Evolutionary conservation across 2,888 invertebrate genomes (phyloP).

Genomic region (Acleris literana): DNA sequence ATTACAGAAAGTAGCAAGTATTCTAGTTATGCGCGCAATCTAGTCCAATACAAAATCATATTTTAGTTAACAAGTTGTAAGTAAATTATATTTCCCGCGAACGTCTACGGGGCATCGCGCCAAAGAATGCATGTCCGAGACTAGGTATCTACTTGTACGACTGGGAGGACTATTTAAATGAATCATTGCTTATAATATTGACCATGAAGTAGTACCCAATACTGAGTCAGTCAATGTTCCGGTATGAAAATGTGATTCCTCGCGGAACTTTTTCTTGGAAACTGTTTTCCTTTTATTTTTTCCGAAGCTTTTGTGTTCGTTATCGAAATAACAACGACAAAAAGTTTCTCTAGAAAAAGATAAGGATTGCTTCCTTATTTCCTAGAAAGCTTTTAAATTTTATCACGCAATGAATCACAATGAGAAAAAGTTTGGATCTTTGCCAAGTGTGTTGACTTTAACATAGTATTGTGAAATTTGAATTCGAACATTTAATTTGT

Average conservation of each 20-base stretch:
- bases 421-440: not conserved
- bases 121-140: constrained; percentile 62
- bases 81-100: constrained; percentile 58
- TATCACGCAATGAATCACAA: not conserved
- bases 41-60: too few species aligned
- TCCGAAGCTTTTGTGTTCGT: too few species aligned
- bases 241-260: constrained; percentile 3
- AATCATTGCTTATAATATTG: constrained; percentile 45
- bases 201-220: not conserved
- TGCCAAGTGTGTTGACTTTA: not conserved
- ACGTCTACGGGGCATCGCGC: constrained; percentile 58
- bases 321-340: not conserved
- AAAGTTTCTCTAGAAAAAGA: not conserved
- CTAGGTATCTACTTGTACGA: constrained; percentile 54
- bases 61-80: constrained; percentile 55
- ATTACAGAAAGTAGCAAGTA: too few species aligned
- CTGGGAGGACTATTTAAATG: constrained; percentile 46
- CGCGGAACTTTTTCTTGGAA: too few species aligned
- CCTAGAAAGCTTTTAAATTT: not conserved
- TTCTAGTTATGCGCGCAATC: too few species aligned
- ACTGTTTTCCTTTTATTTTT: too few species aligned
- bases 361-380: not conserved
- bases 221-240: constrained; percentile 11
- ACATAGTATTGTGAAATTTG: not conserved
- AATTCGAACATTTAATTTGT: too few species aligned